Evolutionary conservation across 1,140 invertebrate genomes (phyloP), one percentile per base, ranked within the genome.

Genomic region (Patella vulgata): DNA sequence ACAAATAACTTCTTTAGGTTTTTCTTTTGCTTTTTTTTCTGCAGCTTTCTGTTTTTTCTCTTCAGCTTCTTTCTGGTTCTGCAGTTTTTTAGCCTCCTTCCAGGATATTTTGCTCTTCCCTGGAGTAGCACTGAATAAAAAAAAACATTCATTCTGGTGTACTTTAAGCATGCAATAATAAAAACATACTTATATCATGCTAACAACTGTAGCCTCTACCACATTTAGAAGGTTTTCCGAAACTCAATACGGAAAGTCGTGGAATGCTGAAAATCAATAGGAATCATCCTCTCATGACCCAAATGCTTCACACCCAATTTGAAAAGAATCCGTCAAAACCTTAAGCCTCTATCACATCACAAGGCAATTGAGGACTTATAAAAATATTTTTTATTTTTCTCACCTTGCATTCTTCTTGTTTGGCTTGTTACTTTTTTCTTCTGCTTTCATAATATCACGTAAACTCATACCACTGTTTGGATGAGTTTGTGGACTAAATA

Each of bases 31-130:
- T 1, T 3, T 58, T 30, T 27, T 19, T 40, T 40, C 39, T 58
- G 17, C 6, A 36, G 12, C 21, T 43, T 57, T 60, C 42, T 71
- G 59, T 19, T 56, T 66, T 21, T 47, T 30, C 23, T 33, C 54
- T 27, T 52, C 52, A 46, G 27, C 31, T 23, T 19, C 44, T 25
- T 52, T 44, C 33, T 64, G 52, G 27, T 60, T 66, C 30, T 75
- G 70, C 30, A 71, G 71, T 46, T 72, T 72, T 63, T 79, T 77
- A 1, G 72, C 72, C 52, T 77, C 75, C 43, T 74, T 77, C 77
- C 77, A 79, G 3, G 75, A 79, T 36, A 79, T 66, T 36, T 72
- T 67, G 17, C 30, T 43, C 51, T 25, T 19, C 12, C 46, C 65
- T 67, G 53, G 44, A 42, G 36, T 54, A 63, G 47, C 23, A 52